phyloP scores from a whole-genome alignment of 2,113 vertebrate species.

The Sebastes fasciatus region DNA sequence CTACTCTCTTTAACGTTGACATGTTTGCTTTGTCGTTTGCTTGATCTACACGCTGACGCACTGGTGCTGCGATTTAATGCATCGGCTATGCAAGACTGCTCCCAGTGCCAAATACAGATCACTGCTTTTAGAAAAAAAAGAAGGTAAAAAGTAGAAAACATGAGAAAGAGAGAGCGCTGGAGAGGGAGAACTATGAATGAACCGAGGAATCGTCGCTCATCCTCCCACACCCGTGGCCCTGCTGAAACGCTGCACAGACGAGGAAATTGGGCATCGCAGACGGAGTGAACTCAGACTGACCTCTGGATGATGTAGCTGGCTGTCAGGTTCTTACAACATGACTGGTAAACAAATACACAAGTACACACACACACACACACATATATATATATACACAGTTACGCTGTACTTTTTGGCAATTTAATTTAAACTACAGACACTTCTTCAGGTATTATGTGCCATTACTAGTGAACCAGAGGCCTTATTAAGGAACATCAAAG shows the following conservation, averaged over 20 bases:
- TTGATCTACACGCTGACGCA: background rate
- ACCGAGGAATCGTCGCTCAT: slow-evolving; percentile 42
- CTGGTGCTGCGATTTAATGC: background rate
- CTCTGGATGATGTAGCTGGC: slow-evolving; percentile 29
- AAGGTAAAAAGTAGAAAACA: background rate
- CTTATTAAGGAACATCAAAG: slow-evolving; percentile 23
- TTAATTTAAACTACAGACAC: background rate
- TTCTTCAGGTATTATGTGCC: background rate
- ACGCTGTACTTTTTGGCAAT: background rate
- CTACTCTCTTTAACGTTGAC: background rate
- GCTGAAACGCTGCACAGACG: slow-evolving; percentile 24
- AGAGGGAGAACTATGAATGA: slow-evolving; percentile 54
- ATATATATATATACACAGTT: background rate
- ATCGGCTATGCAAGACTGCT: background rate
- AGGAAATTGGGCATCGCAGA: slow-evolving; percentile 47
- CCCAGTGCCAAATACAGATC: slow-evolving; percentile 29
- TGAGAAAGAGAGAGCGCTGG: background rate
- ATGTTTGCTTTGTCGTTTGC: background rate
- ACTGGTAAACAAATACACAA: slow-evolving; percentile 27
- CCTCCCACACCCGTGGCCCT: slow-evolving; percentile 45
- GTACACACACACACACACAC: slow-evolving; percentile 10
- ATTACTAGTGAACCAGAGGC: background rate
- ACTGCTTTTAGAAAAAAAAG: background rate
- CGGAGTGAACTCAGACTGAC: slow-evolving; percentile 62
- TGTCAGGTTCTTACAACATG: slow-evolving; percentile 18